Conservation (phyloP, 1,140 invertebrate genomes). For the Druon quercuslanigerum region DNA sequence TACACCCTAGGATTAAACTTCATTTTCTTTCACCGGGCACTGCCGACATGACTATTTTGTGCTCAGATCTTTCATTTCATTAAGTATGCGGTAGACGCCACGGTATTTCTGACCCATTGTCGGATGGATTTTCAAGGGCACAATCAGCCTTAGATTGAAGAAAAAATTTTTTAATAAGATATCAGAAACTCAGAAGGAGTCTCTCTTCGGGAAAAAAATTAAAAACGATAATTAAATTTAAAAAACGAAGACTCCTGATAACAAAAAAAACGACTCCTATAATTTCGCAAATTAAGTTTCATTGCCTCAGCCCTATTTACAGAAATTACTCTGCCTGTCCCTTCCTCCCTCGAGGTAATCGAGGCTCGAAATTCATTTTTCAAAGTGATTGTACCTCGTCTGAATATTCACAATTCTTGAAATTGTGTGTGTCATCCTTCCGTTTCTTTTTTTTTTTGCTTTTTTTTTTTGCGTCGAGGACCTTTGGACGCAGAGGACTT, state of each 20-base stretch:
- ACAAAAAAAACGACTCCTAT: not conserved
- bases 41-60: conserved; percentile 42
- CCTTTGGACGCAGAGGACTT: too few species aligned
- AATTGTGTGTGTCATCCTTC: too few species aligned
- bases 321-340: not conserved
- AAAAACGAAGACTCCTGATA: not conserved
- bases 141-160: not conserved
- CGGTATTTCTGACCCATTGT: not conserved
- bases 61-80: conserved; percentile 41
- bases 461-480: too few species aligned
- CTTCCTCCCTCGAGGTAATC: not conserved
- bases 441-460: too few species aligned
- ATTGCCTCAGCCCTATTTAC: conserved; percentile 5
- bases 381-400: not conserved
- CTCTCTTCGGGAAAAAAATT: not conserved
- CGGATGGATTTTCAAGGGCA: conserved; percentile 5
- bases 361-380: not conserved
- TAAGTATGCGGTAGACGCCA: not conserved
- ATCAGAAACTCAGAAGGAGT: not conserved
- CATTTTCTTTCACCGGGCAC: not conserved
- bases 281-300: conserved; percentile 11
- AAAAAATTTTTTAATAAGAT: not conserved
- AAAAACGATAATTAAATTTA: not conserved
- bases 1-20: conserved; percentile 25
- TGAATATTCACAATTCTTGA: too few species aligned